A percentile compares a stretch with the other conserved stretches of the same genome.
These are phyloP conservation scores for Ichneumoninae sp. DNA, from an alignment of 2,888 invertebrate species.

Conservation along the genomic window DNA sequence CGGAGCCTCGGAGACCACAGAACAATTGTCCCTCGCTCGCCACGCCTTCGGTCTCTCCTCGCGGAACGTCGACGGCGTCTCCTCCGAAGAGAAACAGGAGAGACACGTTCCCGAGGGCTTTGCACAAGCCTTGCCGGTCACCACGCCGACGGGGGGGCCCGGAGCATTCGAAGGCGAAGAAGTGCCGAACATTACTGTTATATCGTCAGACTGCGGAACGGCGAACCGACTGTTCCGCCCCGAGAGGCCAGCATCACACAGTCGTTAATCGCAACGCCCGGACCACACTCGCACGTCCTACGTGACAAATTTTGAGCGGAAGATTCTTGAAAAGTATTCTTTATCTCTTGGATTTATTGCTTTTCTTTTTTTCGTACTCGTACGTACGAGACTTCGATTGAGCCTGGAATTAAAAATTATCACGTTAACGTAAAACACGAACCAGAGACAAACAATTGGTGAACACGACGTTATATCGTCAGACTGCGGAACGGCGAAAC, in stretches of 20 bases:
- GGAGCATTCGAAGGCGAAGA: conserved; percentile 78
- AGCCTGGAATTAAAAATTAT: background rate
- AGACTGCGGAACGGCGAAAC: conserved; percentile 39
- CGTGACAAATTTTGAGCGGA: background rate
- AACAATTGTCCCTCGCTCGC: conserved; percentile 72
- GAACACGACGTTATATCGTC: conserved; percentile 74
- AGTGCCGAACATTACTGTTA: conserved; percentile 79
- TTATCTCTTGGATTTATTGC: too few relatives aligned
- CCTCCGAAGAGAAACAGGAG: conserved; percentile 78
- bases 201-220: conserved; percentile 35
- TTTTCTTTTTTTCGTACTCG: too few relatives aligned
- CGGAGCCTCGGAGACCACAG: conserved; percentile 74
- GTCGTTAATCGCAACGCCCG: background rate
- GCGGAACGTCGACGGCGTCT: conserved; percentile 62
- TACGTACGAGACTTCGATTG: too few relatives aligned
- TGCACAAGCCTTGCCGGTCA: conserved; percentile 52
- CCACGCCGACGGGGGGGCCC: conserved; percentile 72
- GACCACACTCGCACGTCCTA: background rate
- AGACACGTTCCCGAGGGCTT: conserved; percentile 73
- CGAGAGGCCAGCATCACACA: background rate
- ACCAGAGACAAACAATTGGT: conserved; percentile 70
- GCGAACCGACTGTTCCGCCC: conserved; percentile 30
- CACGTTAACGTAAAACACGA: background rate
- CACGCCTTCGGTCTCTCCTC: conserved; percentile 79
- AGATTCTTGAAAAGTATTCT: background rate